Conservation (phyloP, 2,113 vertebrate species). For the Apteryx mantelli region DNA sequence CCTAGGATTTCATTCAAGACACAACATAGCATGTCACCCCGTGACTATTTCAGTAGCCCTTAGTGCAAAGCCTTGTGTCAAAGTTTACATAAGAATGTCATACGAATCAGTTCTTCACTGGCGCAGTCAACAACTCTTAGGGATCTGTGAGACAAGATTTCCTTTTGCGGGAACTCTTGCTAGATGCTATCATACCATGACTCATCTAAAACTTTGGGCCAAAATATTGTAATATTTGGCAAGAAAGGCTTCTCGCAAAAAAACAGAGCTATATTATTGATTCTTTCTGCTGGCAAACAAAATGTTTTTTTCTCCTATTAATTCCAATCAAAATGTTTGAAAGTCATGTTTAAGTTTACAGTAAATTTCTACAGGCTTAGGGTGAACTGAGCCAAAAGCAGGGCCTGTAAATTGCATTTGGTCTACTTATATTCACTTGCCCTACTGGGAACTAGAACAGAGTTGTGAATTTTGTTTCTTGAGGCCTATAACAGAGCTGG, state of each 20-base stretch:
- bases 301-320: background rate
- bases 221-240: background rate
- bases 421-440: background rate
- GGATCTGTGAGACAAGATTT: too few relatives aligned
- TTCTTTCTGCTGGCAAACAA: background rate
- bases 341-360: background rate
- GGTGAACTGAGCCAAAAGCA: background rate
- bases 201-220: too few relatives aligned
- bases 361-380: background rate
- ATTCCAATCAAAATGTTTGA: background rate
- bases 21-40: too few relatives aligned
- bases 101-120: background rate
- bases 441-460: background rate
- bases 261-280: background rate
- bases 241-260: background rate
- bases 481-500: background rate
- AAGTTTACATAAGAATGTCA: accelerated
- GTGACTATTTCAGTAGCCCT: background rate
- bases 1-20: too few relatives aligned
- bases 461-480: background rate
- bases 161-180: background rate
- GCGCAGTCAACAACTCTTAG: accelerated
- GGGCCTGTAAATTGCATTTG: accelerated
- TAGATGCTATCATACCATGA: accelerated
- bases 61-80: background rate